Base-by-base conservation (phyloP, 1,140 invertebrate species). In the Lordiphosa collinella region DNA sequence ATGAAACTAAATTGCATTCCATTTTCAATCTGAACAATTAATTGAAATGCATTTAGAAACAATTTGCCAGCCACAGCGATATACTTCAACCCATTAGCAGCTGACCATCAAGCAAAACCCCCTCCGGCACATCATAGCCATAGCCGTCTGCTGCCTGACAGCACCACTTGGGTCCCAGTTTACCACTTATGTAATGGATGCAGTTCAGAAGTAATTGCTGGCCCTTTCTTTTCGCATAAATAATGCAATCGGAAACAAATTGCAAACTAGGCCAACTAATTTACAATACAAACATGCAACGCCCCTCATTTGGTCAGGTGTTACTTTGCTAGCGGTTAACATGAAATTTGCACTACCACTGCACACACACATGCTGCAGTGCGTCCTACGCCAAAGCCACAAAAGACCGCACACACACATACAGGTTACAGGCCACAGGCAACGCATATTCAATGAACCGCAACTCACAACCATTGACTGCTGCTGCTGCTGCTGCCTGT, bases 221-320 rank as follows among this genome's bases (percentile, higher is more conserved):
- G n/a, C 50, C 40, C 34, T 55, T 11, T 53, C 62, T 40, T 53
- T 60, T 44, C 60, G 53, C 70, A 66, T 79, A 68, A 79, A 74
- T 58, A 65, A 79, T 80, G 72, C 71, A 80, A 76, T 82, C 71
- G 70, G 48, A 54, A 76, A 66, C 64, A 61, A 75, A 75, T 64
- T 82, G 51, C 56, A 52, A 80, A 75, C 76, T 82, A 69, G 76
- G 76, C 67, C 78, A 71, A 76, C 54, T 70, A 67, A 82, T 80
- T 82, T 66, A 60, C 71, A 80, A 71, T 66, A 57, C 76, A 82
- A 82, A 80, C 66, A 82, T 80, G 57, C 59, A 62, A 82, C 55
- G 54, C 29, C 59, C 4, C 22, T 1, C 22, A 25, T 25, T 25
- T 7, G 22, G 22, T 7, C 7, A 25, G 22, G 22, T 25, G 22